A percentile compares a stretch with the other conserved stretches of the same genome.
Conservation (phyloP, 1,140 invertebrate species). For the Telenomus remus region DNA sequence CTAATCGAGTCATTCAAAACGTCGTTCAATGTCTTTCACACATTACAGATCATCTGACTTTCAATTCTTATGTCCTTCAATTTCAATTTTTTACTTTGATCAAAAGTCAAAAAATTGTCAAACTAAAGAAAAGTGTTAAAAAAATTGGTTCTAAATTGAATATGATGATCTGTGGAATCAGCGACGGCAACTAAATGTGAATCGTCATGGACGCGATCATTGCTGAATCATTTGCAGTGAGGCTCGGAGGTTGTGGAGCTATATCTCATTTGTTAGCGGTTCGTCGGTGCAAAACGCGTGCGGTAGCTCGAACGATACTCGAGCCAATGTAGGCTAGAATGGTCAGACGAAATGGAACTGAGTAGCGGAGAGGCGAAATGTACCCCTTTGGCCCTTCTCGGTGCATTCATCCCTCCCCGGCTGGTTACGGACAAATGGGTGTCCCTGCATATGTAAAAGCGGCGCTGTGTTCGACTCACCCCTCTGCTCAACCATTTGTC, state of each 20-base stretch:
- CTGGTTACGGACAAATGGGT: conserved; percentile 74
- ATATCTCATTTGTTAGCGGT: conserved; percentile 64
- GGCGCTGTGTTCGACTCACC: conserved; percentile 74
- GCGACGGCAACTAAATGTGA: neutral
- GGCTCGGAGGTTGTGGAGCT: conserved; percentile 36
- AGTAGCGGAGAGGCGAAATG: conserved; percentile 50
- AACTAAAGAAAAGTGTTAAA: too few relatives aligned
- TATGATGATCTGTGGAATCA: neutral
- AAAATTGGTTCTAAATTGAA: too few relatives aligned
- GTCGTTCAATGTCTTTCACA: too few relatives aligned
- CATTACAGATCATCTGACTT: too few relatives aligned
- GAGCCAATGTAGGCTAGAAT: conserved; percentile 61
- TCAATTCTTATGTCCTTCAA: too few relatives aligned
- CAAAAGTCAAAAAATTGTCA: too few relatives aligned
- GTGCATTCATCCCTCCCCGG: conserved; percentile 46
- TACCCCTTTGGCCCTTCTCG: conserved; percentile 49
- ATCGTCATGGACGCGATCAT: conserved; percentile 35
- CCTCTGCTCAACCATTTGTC: conserved; percentile 75
- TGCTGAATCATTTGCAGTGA: conserved; percentile 40
- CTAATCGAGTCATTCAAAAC: too few relatives aligned
- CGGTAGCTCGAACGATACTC: conserved; percentile 48
- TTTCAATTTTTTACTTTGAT: too few relatives aligned
- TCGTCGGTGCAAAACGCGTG: conserved; percentile 60
- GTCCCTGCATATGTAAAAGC: conserved; percentile 77
- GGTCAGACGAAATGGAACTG: conserved; percentile 50